Base-by-base conservation (phyloP, 2,888 invertebrate species). In the Branchipolynoe longqiensis region DNA sequence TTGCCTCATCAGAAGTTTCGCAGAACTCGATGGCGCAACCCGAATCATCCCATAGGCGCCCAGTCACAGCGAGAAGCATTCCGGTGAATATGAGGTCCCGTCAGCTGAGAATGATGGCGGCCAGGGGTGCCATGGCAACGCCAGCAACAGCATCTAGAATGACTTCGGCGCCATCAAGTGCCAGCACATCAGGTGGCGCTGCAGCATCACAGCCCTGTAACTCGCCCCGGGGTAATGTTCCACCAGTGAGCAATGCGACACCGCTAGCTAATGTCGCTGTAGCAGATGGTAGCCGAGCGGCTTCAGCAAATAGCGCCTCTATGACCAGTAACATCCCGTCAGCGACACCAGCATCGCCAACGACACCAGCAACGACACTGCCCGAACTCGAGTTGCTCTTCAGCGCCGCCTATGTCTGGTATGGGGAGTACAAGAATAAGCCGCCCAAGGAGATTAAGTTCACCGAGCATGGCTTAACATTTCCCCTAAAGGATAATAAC, bases 401-500 rank as follows among this genome's bases (percentile, higher is more conserved):
- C 12, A 31, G 31, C n/a, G 78, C 78, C 1, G 48, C 41, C 28
- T 31, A 41, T 78, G 54, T 78, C 14, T 78, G 78, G 78, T 78
- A 25, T 78, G 78, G 78, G 4, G 78, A 78, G 48, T 78, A 18
- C 25, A 78, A 54, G 41, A 41, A 41, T 28, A 78, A 78, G 28
- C 48, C 78, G 6, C 28, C n/a, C 18, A 48, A n/a, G 28, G 54
- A 41, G 0, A 54, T 78, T 31, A 22, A 28, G 12, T 41, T 78
- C 41, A 78, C 78, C 4, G 78, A 78, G 12, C 78, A 18, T 14
- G 78, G 78, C 8, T 12, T 78, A 18, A 48, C 41, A 28, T 78
- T 78, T 28, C 54, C 78, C 0, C 12, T 78, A 25, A 78, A 78
- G 28, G 41, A 28, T 41, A 8, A 8, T 1, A 78, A 78, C 31